Percentiles rank a stretch among this genome's conserved stretches.
Conservation (phyloP, 1,140 invertebrate species). For the Sipha flava region DNA sequence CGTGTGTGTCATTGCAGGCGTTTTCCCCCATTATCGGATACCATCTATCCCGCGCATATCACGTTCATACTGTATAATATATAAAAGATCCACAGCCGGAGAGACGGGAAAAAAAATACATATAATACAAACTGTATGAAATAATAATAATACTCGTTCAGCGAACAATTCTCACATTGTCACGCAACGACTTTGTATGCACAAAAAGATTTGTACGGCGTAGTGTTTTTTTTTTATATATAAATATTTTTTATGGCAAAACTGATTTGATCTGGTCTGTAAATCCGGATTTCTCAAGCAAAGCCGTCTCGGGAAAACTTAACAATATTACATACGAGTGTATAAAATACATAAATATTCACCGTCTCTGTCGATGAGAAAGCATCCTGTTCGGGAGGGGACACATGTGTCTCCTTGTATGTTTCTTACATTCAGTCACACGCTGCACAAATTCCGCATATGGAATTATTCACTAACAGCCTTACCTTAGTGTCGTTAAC, state of each 20-base stretch:
- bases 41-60: neutral
- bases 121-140: neutral
- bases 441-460: neutral
- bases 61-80: neutral
- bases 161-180: slow-evolving; percentile 27
- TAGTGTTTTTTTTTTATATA: neutral
- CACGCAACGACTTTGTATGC: slow-evolving; percentile 18
- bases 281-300: slow-evolving; percentile 15
- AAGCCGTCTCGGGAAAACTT: neutral
- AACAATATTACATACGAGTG: neutral
- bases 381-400: neutral
- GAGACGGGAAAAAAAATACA: neutral
- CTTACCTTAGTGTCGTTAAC: neutral
- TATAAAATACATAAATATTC: too few species aligned
- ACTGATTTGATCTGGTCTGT: slow-evolving; percentile 16
- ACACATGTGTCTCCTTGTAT: neutral
- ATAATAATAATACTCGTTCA: neutral
- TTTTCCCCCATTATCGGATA: slow-evolving; percentile 13
- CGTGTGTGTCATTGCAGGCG: slow-evolving; percentile 1
- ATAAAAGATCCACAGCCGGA: neutral
- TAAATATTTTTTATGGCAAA: slow-evolving; percentile 14
- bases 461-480: neutral
- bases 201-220: neutral
- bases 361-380: neutral
- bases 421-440: neutral